Base-by-base conservation (phyloP, 2,797 vertebrate species). In the Pterois miles region DNA sequence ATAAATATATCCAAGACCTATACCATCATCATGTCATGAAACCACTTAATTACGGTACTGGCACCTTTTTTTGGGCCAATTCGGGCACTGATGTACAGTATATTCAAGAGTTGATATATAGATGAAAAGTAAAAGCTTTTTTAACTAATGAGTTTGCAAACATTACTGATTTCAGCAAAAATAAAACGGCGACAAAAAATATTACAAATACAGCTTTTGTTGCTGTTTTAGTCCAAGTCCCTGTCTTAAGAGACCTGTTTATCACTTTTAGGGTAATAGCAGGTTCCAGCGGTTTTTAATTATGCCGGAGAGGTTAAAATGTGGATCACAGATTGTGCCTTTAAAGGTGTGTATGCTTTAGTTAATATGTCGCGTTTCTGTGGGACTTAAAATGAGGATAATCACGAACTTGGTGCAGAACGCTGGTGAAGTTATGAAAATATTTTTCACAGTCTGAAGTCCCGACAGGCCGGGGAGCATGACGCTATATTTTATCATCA, bases 401-500 rank as follows among this genome's bases (percentile, higher is more conserved):
- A 84, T 70, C 69, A 33, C 50, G 43, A 75, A 85, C 63, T 84
- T 62, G n/a, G 50, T 56, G 76, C 71, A 76, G 50, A 83, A 60
- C 68, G 5, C 74, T 74, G 77, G 71, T 74, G 48, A 82, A 88
- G 72, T 90, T 82, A 65, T 78, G 63, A 85, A 81, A 81, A 87
- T 82, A 86, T 87, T 86, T 80, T 84, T 74, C 72, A 68, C 66
- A 48, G 82, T 62, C 54, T 56, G 22, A 83, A 88, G 79, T 84
- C 73, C 56, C 87, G 69, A 67, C 76, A 81, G 87, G 74, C 68
- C 65, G 27, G 36, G 27, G 71, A 84, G 74, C 77, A 29, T 74
- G 62, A 71, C 66, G 71, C 81, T 86, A 64, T 87, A 78, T 91
- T 92, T 90, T 84, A 93, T 89, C 87, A 86, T 89, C 71, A 82